Percentiles rank a stretch among this genome's conserved stretches.
These are phyloP conservation scores for Calypte anna DNA, from an alignment of 2,113 vertebrate genomes.

Conservation along the genomic window DNA sequence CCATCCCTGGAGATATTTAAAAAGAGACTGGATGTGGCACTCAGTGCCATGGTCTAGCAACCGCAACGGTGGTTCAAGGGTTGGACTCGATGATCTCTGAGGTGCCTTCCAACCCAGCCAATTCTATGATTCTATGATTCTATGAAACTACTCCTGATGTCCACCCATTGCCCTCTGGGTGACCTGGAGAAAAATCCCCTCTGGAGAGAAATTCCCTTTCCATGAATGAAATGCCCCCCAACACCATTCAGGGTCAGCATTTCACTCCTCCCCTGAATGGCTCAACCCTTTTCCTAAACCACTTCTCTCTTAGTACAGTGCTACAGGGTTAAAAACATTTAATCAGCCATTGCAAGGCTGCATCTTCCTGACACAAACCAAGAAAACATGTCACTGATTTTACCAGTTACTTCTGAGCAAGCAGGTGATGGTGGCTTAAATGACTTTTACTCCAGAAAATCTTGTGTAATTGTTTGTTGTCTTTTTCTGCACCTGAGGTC, in stretches of 20 bases:
- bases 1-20: too few relatives aligned
- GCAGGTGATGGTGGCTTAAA: neutral
- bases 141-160: neutral
- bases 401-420: slow-evolving; percentile 19
- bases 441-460: neutral
- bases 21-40: too few relatives aligned
- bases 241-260: neutral
- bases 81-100: too few relatives aligned
- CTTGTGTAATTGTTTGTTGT: neutral
- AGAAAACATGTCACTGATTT: neutral
- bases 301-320: neutral
- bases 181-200: neutral
- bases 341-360: neutral
- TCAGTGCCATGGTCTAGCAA: too few relatives aligned
- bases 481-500: neutral
- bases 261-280: neutral
- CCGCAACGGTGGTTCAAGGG: too few relatives aligned
- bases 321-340: slow-evolving; percentile 9
- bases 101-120: too few relatives aligned
- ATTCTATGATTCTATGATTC: too few relatives aligned
- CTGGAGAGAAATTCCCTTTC: neutral
- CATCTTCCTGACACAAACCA: neutral
- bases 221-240: neutral
- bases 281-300: neutral
- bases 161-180: neutral